These are phyloP conservation scores for Scolopax rusticola DNA, from an alignment of 2,797 vertebrate genomes.

Conservation along the genomic window DNA sequence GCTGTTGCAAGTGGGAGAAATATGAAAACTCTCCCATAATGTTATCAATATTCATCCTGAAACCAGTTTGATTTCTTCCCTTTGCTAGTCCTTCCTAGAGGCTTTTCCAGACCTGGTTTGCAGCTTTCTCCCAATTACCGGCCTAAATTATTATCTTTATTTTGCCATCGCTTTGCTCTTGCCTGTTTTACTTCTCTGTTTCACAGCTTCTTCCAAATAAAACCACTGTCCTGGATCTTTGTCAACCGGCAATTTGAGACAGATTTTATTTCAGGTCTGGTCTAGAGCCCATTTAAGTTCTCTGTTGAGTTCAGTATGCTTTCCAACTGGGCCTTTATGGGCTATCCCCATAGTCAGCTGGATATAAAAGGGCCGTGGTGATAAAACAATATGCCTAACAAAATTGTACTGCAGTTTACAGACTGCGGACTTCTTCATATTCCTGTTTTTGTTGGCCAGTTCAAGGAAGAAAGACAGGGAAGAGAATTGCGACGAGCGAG, in stretches of 20 bases:
- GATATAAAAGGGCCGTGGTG: not conserved
- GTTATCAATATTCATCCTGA: not conserved
- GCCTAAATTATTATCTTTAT: slow-evolving; percentile 17
- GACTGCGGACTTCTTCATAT: not conserved
- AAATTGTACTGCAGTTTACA: not conserved
- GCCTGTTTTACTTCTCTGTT: not conserved
- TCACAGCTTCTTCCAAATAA: slow-evolving; percentile 58
- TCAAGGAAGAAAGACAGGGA: not conserved
- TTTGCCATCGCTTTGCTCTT: not conserved
- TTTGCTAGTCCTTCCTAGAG: not conserved
- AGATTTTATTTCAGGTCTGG: slow-evolving; percentile 10
- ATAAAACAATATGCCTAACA: not conserved
- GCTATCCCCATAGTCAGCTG: not conserved
- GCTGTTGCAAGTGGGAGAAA: not conserved
- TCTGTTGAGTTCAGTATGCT: not conserved
- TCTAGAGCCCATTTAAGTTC: slow-evolving; percentile 4
- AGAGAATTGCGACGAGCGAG: too few relatives aligned
- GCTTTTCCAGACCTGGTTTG: slow-evolving; percentile 5
- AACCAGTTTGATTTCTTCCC: not conserved
- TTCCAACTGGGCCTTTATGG: slow-evolving; percentile 11
- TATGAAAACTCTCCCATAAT: not conserved
- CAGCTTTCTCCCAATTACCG: not conserved
- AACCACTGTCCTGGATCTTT: slow-evolving; percentile 10
- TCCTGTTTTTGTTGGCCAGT: not conserved
- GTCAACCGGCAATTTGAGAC: not conserved